Evolutionary conservation across 2,888 invertebrate genomes (phyloP), one percentile per base, ranked within the genome.

Genomic region (Orchesellides sinensis): DNA sequence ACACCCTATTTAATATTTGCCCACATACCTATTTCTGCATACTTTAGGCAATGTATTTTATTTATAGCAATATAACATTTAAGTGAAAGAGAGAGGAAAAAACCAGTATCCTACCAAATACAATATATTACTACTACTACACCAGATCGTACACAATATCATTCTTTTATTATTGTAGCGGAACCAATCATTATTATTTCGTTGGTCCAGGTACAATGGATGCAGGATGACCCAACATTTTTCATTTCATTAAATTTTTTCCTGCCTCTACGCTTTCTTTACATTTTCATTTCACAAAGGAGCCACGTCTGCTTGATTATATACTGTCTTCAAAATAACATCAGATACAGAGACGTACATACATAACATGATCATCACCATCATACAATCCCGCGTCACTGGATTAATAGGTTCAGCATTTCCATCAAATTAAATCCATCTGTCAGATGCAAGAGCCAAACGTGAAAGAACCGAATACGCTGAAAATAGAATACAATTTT

Each of bases 181-280:
- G 87, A 88, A 88, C 88, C 88, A 88, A 87, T 87, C 87, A 86
- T 84, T 86, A 87, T 88, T 88, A 87, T 87, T 87, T 88, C 85
- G 87, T 86, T 84, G 86, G 82, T 85, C 85, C 85, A 85, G 83
- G 82, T 82, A 88, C 88, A 88, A 87, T 87, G 86, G 84, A 56
- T 68, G 70, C 73, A 87, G 83, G 86, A 88, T 87, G 88, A 88
- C 88, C 87, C 75, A 84, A 87, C 88, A 87, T 83, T 87, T 87
- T 87, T 88, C 78, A 78, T 83, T 81, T 81, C 74, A 79, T 73
- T 79, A 70, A 56, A 61, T 70, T 81, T 78, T 80, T 84, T 78
- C 65, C 59, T 59, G 49, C 52, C 63, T 56, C 72, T 47, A 59
- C 75, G 27, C 69, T 69, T 54, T 47, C 78, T 61, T 78, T 69